Evolutionary conservation across 2,888 invertebrate genomes (phyloP).

Genomic region (Chrysolina oricalcia): DNA sequence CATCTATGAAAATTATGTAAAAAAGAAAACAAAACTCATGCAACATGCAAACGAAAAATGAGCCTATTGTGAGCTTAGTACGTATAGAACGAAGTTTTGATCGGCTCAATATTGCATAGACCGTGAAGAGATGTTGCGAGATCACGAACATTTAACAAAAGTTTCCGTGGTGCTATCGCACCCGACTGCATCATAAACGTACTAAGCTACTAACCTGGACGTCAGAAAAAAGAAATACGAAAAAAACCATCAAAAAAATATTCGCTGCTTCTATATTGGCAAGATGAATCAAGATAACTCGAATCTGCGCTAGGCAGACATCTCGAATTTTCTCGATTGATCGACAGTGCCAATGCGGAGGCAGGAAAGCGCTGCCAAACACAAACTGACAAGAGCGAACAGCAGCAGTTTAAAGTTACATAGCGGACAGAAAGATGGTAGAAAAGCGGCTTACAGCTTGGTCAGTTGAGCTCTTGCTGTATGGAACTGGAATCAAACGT

Average conservation of each 20-base stretch:
- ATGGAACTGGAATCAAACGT: slow-evolving; percentile 99
- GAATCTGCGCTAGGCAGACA: not conserved
- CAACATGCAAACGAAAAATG: slow-evolving; percentile 67
- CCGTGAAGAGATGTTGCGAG: slow-evolving; percentile 40
- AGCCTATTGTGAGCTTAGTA: slow-evolving; percentile 53
- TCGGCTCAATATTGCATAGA: slow-evolving; percentile 37
- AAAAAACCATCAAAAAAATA: slow-evolving; percentile 57
- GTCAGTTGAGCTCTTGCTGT: slow-evolving; percentile 99
- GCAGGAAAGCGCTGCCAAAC: slow-evolving; percentile 68
- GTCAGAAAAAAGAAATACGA: slow-evolving; percentile 46
- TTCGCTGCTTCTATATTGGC: slow-evolving; percentile 61
- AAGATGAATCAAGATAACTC: slow-evolving; percentile 30
- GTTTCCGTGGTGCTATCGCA: not conserved
- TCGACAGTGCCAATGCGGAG: slow-evolving; percentile 62
- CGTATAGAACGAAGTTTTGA: slow-evolving; percentile 50
- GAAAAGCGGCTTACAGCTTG: slow-evolving; percentile 97
- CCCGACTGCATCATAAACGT: slow-evolving; percentile 42
- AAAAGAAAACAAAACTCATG: slow-evolving; percentile 65
- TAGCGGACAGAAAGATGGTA: slow-evolving; percentile 74
- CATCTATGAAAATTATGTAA: slow-evolving; percentile 70
- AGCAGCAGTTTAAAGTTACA: slow-evolving; percentile 70
- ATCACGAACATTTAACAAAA: not conserved
- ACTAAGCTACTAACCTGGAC: slow-evolving; percentile 48
- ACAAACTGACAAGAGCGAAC: slow-evolving; percentile 71
- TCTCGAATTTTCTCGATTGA: slow-evolving; percentile 35